Evolutionary conservation across 2,797 vertebrate species (phyloP), one percentile per base, ranked within the genome.

Genomic region (Eulemur albifrons): DNA sequence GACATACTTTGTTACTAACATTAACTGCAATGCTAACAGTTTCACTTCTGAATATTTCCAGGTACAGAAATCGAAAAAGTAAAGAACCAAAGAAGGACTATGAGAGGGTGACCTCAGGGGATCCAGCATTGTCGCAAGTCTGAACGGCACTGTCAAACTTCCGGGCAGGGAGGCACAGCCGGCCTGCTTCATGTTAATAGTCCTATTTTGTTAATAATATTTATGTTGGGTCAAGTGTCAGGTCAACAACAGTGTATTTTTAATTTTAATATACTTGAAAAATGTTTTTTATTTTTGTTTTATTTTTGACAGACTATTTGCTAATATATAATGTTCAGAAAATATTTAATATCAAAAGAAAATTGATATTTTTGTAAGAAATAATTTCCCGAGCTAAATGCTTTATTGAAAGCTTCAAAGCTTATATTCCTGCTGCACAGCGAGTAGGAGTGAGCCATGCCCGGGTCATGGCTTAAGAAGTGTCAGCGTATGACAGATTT

Each of bases 201-300:
- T 95, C 88, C 91, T 98, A 97, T 98, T 98, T 98, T 98, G 63
- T 98, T 98, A 98, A 98, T 85, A 79, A 96, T 98, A 98, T 98
- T 98, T 99, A 98, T 98, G 57, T 97, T 94, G 57, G 15, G 93
- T 97, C 86, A 96, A n/a, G 7, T 91, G 75, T 87, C 94, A 90
- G 81, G 82, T 93, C 54, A 84, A 85, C 54, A 90, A 21, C 72
- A 54, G 57, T 86, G 15, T 93, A 92, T 96, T 97, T 97, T 65
- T 65, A 65, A 92, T 96, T 97, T 96, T 96, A 97, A 91, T 91
- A 48, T 67, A 89, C 54, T 93, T 88, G 50, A 65, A 95, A 95
- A 92, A 89, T 84, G 45, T 97, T 95, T 97, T 96, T 90, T 96
- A 96, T 97, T 97, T 97, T 93, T 97, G 85, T 96, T 90, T 98